Evolutionary conservation across 1,140 invertebrate species (phyloP).

Genomic region (Drosophila jambulina): DNA sequence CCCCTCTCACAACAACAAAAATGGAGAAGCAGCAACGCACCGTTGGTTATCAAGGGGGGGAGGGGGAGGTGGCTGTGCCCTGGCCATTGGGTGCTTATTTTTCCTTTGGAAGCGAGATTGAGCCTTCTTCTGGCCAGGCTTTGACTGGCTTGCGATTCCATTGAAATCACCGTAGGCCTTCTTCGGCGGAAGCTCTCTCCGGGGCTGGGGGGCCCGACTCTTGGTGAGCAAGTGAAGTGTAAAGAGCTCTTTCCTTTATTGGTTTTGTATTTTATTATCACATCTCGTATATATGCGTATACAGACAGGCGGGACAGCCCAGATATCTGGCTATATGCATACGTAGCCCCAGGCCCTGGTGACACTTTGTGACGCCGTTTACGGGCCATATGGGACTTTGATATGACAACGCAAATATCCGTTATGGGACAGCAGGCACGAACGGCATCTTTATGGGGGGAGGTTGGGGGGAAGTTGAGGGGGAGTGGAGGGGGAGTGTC

Average conservation of each 20-base stretch:
- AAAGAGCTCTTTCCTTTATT: constrained; percentile 85
- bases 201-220: constrained; percentile 48
- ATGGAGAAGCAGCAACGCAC: constrained; percentile 51
- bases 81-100: constrained; percentile 6
- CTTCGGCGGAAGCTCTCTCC: constrained; percentile 60
- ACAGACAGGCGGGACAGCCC: constrained; percentile 1
- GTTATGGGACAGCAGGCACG: constrained; percentile 75
- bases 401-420: constrained; percentile 85
- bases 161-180: constrained; percentile 77
- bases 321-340: constrained; percentile 22
- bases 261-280: constrained; percentile 85
- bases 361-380: constrained; percentile 74
- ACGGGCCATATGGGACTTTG: constrained; percentile 84
- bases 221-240: constrained; percentile 84
- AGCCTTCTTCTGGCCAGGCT: constrained; percentile 30
- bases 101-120: background rate
- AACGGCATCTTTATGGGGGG: constrained; percentile 41
- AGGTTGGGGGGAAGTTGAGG: background rate
- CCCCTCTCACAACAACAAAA: background rate
- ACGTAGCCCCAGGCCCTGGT: constrained; percentile 62
- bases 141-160: constrained; percentile 46
- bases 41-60: constrained; percentile 32
- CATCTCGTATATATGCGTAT: constrained; percentile 68
- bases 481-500: background rate
- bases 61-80: background rate